These are phyloP conservation scores for Spodoptera frugiperda DNA, from an alignment of 1,140 invertebrate genomes.

Conservation along the genomic window DNA sequence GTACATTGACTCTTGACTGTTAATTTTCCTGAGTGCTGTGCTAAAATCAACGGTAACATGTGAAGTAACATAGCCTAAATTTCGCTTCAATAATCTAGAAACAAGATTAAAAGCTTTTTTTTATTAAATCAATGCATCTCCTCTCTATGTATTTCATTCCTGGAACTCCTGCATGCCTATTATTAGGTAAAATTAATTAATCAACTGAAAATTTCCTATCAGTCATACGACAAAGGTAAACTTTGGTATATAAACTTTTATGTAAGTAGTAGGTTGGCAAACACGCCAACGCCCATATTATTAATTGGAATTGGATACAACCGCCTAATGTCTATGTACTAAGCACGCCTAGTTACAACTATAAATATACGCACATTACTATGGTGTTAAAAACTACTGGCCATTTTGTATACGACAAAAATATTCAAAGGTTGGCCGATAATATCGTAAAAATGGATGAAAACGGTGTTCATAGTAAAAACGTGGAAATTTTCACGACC, in stretches of 20 bases:
- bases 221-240: neutral
- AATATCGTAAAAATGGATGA: no score
- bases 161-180: neutral
- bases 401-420: neutral
- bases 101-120: no score
- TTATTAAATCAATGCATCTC: no score
- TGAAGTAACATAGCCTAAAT: neutral
- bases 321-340: neutral
- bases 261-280: slow-evolving; percentile 5
- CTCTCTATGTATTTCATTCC: no score
- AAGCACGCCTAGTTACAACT: neutral
- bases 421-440: neutral
- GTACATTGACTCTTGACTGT: slow-evolving; percentile 4
- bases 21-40: slow-evolving; percentile 48
- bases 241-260: neutral
- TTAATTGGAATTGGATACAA: neutral
- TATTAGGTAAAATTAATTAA: neutral
- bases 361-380: no score
- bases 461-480: neutral
- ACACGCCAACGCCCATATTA: neutral
- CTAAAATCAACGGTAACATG: slow-evolving; percentile 26
- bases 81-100: neutral
- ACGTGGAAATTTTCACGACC: neutral
- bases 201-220: neutral
- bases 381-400: no score